Conservation (phyloP, 2,888 invertebrate species). For the Lordiphosa fenestrarum region DNA sequence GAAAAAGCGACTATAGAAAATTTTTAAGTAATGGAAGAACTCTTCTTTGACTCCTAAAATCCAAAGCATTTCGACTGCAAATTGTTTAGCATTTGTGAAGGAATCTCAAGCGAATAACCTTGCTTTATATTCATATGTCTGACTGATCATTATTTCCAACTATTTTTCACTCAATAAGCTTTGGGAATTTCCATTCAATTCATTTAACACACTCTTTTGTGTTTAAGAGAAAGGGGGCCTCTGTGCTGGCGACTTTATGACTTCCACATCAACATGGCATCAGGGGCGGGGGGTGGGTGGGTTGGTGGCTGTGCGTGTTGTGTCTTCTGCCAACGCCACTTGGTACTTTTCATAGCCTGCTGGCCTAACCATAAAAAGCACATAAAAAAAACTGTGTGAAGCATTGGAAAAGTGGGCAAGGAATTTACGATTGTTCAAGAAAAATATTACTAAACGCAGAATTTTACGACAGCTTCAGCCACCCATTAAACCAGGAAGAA, state of each 20-base stretch:
- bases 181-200: slow-evolving; percentile 10
- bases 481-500: slow-evolving; percentile 25
- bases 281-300: slow-evolving; percentile 6
- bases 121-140: no score
- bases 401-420: slow-evolving; percentile 43
- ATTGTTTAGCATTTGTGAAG: no score
- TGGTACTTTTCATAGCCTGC: slow-evolving; percentile 18
- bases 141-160: no score
- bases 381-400: slow-evolving; percentile 53
- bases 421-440: slow-evolving; percentile 48
- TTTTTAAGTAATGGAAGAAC: no score
- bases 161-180: no score
- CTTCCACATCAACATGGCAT: slow-evolving; percentile 12
- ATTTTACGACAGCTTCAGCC: slow-evolving; percentile 35
- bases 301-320: slow-evolving; percentile 4
- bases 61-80: no score
- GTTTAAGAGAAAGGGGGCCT: slow-evolving; percentile 1
- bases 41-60: no score
- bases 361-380: slow-evolving; percentile 54
- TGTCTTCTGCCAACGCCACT: slow-evolving; percentile 6
- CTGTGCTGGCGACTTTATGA: slow-evolving; percentile 24
- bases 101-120: no score
- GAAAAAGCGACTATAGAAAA: no score
- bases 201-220: slow-evolving; percentile 9
- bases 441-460: slow-evolving; percentile 23